Percentiles rank a stretch among this genome's conserved stretches.
phyloP scores from a whole-genome alignment of 2,888 invertebrate genomes.

The Lithophane ornitopus region DNA sequence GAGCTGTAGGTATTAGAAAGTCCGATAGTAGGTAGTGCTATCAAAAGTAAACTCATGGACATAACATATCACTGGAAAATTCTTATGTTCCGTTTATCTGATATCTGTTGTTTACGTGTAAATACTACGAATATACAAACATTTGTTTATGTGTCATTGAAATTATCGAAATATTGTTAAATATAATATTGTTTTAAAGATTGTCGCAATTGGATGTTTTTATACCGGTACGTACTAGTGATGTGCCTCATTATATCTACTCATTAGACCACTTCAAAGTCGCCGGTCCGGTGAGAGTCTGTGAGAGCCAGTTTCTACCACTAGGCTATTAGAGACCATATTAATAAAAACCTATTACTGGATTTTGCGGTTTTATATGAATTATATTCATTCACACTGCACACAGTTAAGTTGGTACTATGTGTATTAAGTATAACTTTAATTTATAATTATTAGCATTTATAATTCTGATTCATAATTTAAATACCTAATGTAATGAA shows the following conservation, averaged over 20 bases:
- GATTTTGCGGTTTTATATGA: conserved; percentile 2
- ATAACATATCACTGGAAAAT: conserved; percentile 65
- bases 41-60: conserved; percentile 58
- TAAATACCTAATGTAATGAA: neutral
- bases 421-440: neutral
- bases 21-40: conserved; percentile 46
- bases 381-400: neutral
- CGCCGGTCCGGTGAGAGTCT: conserved; percentile 2
- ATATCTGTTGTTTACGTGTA: conserved; percentile 64
- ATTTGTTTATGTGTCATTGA: conserved; percentile 63
- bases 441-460: neutral
- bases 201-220: conserved; percentile 21
- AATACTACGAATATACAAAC: conserved; percentile 60
- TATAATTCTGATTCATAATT: neutral
- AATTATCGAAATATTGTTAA: conserved; percentile 57
- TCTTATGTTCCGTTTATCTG: conserved; percentile 66
- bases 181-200: conserved; percentile 33
- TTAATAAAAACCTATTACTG: neutral
- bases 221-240: conserved; percentile 15
- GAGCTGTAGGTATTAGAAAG: conserved; percentile 45
- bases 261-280: conserved; percentile 11
- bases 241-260: conserved; percentile 2
- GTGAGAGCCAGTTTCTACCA: conserved; percentile 1
- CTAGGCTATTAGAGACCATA: neutral
- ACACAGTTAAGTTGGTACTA: neutral